Conservation (phyloP, 1,140 invertebrate species). For the Monomorium pharaonis region DNA sequence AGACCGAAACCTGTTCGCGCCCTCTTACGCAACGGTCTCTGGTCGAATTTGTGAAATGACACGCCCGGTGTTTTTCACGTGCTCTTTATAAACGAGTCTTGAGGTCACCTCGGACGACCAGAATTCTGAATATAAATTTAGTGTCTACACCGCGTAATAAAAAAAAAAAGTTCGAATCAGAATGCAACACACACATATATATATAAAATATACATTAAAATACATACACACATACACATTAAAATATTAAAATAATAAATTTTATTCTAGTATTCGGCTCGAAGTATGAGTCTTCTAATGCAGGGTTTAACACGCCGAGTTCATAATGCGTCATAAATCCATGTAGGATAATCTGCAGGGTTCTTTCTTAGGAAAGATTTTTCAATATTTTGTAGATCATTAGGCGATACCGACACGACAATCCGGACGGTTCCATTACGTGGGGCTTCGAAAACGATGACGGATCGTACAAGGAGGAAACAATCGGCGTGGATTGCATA, state of each 20-base stretch:
- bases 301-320: not conserved
- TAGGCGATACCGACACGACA: slow-evolving; percentile 90
- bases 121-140: not conserved
- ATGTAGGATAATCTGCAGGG: not conserved
- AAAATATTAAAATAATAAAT: not conserved
- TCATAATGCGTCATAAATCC: not conserved
- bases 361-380: not conserved
- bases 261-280: not conserved
- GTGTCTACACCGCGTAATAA: not conserved
- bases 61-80: not conserved
- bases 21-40: slow-evolving; percentile 7
- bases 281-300: not conserved
- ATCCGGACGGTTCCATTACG: slow-evolving; percentile 92
- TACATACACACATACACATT: not conserved
- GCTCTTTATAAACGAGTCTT: slow-evolving; percentile 28
- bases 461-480: slow-evolving; percentile 91
- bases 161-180: not conserved
- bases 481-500: slow-evolving; percentile 92
- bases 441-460: slow-evolving; percentile 95
- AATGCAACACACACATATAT: not conserved
- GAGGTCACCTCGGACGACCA: not conserved
- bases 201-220: not conserved
- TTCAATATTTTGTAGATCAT: slow-evolving; percentile 77
- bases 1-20: slow-evolving; percentile 37
- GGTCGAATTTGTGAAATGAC: slow-evolving; percentile 29